phyloP scores from a whole-genome alignment of 1,140 invertebrate species.

The Trichonephila inaurata region DNA sequence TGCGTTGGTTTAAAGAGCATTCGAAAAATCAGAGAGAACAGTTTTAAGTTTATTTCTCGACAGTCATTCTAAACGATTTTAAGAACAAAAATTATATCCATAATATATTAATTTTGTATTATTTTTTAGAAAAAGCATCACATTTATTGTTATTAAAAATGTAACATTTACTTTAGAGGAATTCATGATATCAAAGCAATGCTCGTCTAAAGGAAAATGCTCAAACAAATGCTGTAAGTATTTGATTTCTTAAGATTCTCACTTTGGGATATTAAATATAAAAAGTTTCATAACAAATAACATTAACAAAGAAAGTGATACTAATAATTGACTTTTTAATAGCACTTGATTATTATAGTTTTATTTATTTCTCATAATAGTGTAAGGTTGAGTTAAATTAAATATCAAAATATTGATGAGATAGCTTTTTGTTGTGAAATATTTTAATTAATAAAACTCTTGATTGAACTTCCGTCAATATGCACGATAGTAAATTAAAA shows the following conservation, averaged over 20 bases:
- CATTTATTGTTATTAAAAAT: neutral
- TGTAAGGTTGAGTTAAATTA: too few relatives aligned
- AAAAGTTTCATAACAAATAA: neutral
- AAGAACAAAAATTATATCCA: neutral
- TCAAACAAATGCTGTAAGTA: slow-evolving; percentile 69
- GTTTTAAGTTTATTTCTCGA: neutral
- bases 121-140: neutral
- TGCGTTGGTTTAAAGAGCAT: too few relatives aligned
- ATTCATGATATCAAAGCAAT: slow-evolving; percentile 60
- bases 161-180: slow-evolving; percentile 39
- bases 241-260: neutral
- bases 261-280: neutral
- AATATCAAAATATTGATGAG: too few relatives aligned
- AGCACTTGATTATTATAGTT: too few relatives aligned
- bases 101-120: neutral
- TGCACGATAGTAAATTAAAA: too few relatives aligned
- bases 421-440: too few relatives aligned
- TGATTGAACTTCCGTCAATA: too few relatives aligned
- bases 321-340: neutral
- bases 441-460: too few relatives aligned
- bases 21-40: neutral
- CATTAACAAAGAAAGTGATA: neutral
- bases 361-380: too few relatives aligned
- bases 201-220: slow-evolving; percentile 59
- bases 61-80: neutral